Evolutionary conservation across 37 sponge, comb jelly and placozoan species (phyloP).

Genomic region (Aplysina aerophoba): DNA sequence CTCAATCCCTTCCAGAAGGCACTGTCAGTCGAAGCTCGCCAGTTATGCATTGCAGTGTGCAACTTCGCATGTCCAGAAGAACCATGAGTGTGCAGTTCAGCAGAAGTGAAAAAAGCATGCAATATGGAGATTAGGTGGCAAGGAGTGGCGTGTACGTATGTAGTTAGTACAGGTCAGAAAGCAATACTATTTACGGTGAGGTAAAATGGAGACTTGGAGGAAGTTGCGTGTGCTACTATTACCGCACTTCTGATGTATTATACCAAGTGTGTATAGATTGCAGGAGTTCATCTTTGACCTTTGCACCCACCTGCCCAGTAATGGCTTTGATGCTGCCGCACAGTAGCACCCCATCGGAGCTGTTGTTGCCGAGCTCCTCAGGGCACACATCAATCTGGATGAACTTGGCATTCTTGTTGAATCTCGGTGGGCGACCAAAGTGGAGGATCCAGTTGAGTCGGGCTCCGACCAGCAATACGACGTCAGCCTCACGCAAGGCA

Average conservation of each 20-base stretch:
- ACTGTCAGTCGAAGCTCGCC: slow-evolving; percentile 3
- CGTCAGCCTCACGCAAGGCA: slow-evolving; percentile 78
- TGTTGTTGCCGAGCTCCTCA: slow-evolving; percentile 85
- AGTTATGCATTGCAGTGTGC: too few relatives aligned
- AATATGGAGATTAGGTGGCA: too few relatives aligned
- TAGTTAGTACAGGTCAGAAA: too few relatives aligned
- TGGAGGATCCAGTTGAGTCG: slow-evolving; percentile 95
- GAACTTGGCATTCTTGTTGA: slow-evolving; percentile 64
- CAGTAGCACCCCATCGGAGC: slow-evolving; percentile 53
- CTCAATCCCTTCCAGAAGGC: slow-evolving; percentile 66
- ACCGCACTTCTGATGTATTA: not conserved
- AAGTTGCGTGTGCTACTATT: not conserved
- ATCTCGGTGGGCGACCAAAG: slow-evolving; percentile 90
- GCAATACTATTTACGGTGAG: too few relatives aligned
- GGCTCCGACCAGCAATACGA: slow-evolving; percentile 87
- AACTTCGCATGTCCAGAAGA: too few relatives aligned
- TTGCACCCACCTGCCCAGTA: slow-evolving; percentile 63
- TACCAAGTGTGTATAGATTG: not conserved
- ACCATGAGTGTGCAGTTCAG: too few relatives aligned
- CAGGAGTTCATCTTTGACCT: not conserved
- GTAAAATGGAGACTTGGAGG: too few relatives aligned
- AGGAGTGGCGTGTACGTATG: too few relatives aligned
- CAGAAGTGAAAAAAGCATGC: too few relatives aligned
- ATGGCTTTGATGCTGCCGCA: slow-evolving; percentile 77
- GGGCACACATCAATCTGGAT: slow-evolving; percentile 89